Evolutionary conservation across 2,113 vertebrate species (phyloP).

Genomic region (zebrafish (Danio rerio)): DNA sequence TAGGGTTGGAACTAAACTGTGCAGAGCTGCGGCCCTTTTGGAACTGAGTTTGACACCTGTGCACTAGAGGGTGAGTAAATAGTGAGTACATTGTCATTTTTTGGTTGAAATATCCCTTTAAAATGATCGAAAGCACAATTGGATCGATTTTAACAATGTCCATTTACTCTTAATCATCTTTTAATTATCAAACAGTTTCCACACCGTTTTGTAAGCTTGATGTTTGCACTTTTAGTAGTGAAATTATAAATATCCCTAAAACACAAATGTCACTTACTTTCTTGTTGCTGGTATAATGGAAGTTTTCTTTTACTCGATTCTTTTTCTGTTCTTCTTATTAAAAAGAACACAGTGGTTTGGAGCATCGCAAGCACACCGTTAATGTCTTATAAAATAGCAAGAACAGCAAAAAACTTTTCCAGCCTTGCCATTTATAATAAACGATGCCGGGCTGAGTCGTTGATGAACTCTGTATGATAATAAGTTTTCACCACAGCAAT

Average conservation of each 20-base stretch:
- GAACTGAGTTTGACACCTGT: no score
- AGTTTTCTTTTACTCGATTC: neutral
- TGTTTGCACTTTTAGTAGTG: neutral
- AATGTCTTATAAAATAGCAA: constrained; percentile 1
- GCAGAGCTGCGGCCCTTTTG: no score
- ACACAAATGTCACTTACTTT: neutral
- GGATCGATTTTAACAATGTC: neutral
- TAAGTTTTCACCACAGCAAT: neutral
- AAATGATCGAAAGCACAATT: neutral
- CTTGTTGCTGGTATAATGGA: neutral
- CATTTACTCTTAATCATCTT: neutral
- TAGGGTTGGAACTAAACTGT: no score
- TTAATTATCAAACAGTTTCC: neutral
- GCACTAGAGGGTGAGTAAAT: no score
- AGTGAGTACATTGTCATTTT: neutral
- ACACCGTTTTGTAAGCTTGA: no score
- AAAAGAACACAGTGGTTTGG: neutral
- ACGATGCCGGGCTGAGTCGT: neutral
- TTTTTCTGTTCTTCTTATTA: neutral
- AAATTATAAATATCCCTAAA: neutral
- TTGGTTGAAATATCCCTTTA: neutral
- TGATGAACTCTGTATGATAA: neutral
- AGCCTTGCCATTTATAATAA: neutral
- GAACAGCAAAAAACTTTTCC: constrained; percentile 11
- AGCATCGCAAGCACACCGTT: neutral